Evolutionary conservation across 2,888 invertebrate genomes (phyloP), one percentile per base, ranked within the genome.

Genomic region (Cheilosia scutellata): DNA sequence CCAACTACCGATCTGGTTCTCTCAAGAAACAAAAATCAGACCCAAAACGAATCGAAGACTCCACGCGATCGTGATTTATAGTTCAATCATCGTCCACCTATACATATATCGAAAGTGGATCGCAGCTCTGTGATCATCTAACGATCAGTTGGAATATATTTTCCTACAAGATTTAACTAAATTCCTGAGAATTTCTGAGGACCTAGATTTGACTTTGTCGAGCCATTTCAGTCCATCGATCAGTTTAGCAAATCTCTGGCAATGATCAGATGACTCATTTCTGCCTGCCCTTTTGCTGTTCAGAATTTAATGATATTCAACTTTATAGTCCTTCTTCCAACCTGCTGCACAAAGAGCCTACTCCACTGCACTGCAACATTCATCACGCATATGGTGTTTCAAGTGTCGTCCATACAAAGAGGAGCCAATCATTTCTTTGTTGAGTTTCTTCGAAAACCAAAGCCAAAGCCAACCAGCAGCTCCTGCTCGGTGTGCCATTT

Each of bases 401-500:
- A 31, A 31, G n/a, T 55, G 63, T 31, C 29, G 44, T 55, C 40
- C 74, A 62, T n/a, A n/a, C 68, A 62, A 25, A 55, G 29, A 25
- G 40, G 4, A 58, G 37, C 33, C 31, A 57, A 5, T 4, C 11
- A 27, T 27, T 75, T 51, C 76, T 76, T 76, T 76, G 68, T 76
- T 70, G 20, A 29, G 29, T 51, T 63, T 49, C 44, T 57, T 27
- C 49, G 57, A 47, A 44, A 25, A 29, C 7, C 16, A n/a, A 37
- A 42, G 11, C 7, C 16, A n/a, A 27, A 42, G 11, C 25, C 11
- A 44, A 42, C 58, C 76, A 49, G 51, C 44, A 66, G 63, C 42
- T 16, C 16, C 57, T 63, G 16, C 42, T 65, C 60, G 62, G 66
- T 82, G 86, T 86, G 86, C 86, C 68, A 86, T 82, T 86, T 86